Conservation (phyloP, 2,113 vertebrate species). For the Amblyopsis rosae region DNA sequence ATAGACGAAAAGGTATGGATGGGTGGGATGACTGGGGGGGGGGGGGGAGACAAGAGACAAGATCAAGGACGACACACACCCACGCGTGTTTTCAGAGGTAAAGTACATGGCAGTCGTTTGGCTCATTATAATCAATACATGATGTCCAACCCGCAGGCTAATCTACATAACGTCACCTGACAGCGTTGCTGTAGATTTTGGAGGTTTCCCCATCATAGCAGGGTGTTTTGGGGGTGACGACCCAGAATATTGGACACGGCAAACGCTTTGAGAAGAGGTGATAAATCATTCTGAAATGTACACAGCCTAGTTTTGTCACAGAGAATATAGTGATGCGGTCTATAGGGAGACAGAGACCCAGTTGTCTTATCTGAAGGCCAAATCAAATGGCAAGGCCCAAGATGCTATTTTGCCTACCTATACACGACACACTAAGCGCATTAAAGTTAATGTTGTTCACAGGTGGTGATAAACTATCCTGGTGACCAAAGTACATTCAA, state of each 20-base stretch:
- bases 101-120: not conserved
- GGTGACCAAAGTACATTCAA: not conserved
- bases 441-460: not conserved
- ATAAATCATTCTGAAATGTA: conserved; percentile 1
- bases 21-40: not conserved
- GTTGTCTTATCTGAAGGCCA: conserved; percentile 17
- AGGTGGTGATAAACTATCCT: not conserved
- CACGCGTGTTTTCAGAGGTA: conserved; percentile 17
- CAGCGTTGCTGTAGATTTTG: too few species aligned
- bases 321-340: too few species aligned
- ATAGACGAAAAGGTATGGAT: conserved; percentile 25
- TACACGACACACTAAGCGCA: too few species aligned
- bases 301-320: too few species aligned
- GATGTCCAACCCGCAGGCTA: not conserved
- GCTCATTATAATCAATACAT: not conserved
- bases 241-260: not conserved
- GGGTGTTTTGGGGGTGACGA: not conserved
- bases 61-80: conserved; percentile 31
- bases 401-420: conserved; percentile 31
- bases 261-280: conserved; percentile 14
- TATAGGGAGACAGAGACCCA: not conserved
- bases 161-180: too few species aligned
- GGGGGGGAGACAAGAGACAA: conserved; percentile 21
- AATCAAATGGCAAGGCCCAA: conserved; percentile 25
- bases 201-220: not conserved